These are phyloP conservation scores for Steatornis caripensis DNA, from an alignment of 2,113 vertebrate genomes.

Conservation along the genomic window DNA sequence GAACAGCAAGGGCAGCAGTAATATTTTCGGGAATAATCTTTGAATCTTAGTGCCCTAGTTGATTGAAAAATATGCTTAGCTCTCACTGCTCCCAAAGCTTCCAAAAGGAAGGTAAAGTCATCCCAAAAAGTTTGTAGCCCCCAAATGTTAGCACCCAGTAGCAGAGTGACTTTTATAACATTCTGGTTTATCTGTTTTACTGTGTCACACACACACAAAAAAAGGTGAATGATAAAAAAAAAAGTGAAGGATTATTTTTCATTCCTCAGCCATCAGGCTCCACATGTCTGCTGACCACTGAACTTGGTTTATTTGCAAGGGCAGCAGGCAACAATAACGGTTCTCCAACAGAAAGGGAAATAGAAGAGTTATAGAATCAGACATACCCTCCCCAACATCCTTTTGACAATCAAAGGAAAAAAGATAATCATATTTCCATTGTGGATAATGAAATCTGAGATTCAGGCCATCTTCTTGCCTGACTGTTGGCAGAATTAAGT, in stretches of 20 bases:
- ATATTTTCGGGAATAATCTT: not conserved
- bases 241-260: constrained; percentile 11
- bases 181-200: not conserved
- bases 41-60: not conserved
- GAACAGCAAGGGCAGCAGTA: not conserved
- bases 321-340: not conserved
- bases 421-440: constrained; percentile 3
- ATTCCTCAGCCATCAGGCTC: not conserved
- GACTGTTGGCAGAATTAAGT: not conserved
- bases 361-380: not conserved
- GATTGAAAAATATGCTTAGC: not conserved
- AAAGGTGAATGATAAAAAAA: not conserved
- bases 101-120: not conserved
- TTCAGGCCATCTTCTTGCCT: not conserved
- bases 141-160: not conserved
- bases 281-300: not conserved
- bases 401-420: not conserved
- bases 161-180: not conserved
- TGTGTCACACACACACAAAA: not conserved
- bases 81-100: not conserved
- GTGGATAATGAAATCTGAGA: not conserved
- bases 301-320: constrained; percentile 1
- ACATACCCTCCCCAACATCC: not conserved
- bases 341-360: constrained; percentile 10
- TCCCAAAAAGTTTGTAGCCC: not conserved